Evolutionary conservation across 2,888 invertebrate genomes (phyloP), one percentile per base, ranked within the genome.

Genomic region (Syrphus vitripennis): DNA sequence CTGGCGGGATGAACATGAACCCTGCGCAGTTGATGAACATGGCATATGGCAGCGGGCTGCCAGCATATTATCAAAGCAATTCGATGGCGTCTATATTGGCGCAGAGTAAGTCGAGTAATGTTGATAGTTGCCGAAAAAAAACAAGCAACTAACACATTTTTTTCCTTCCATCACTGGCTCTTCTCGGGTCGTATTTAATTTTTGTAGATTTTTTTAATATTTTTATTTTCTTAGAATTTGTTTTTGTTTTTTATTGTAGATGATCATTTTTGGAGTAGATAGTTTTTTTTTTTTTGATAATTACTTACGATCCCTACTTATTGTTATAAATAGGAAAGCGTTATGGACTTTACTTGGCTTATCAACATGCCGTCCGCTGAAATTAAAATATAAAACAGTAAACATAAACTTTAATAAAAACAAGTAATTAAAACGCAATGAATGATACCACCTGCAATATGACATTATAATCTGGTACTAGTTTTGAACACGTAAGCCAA

Each of bases 51-150:
- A 89, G 90, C 65, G 89, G 92, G 89, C 92, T 93, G 93, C 92
- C 92, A 92, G 92, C 90, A 89, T 93, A 90, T 88, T 90, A 92
- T 88, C 89, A 89, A 75, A 88, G 53, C 76, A 91, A 90, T 90
- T 91, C 90, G 88, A 92, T 92, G 94, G 95, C 96, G 92, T 95
- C 96, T 91, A 94, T 97, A 92, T 94, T 97, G 93, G 96, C 96
- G 93, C 96, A 96, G 94, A 96, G 96, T 97, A 95, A 96, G 96
- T 95, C 91, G 89, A 90, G 89, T 92, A 91, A 91, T 91, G 91
- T 92, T 91, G 91, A 90, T 91, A 90, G 91, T 91, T 91, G 89
- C 89, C 89, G 89, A 24, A 40, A 31, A 26, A 50, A 24, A 40
- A 31, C 19, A 50, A 40, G 9, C 16, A 59, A 63, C 21, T 90